Evolutionary conservation across 2,113 vertebrate species (phyloP), one percentile per base, ranked within the genome.

Genomic region (Rhegmatorhina hoffmannsi): DNA sequence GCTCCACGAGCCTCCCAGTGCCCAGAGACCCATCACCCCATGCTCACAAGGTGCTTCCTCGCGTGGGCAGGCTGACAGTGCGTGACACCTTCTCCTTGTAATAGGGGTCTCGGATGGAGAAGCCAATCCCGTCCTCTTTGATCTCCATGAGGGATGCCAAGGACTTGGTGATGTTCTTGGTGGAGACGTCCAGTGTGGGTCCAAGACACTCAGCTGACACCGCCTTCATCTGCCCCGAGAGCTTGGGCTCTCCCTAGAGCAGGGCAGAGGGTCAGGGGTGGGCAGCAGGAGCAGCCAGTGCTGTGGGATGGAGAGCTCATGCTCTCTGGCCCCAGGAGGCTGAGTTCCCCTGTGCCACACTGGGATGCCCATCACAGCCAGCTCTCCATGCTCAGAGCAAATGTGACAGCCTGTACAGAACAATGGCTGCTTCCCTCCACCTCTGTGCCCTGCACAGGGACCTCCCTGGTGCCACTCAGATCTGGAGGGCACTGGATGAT

Each of bases 11-110:
- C 55, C 46, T 25, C 89, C 81, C 87, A 29, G 5, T 7, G 24
- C 89, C 74, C 87, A 21, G 11, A 6, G 7, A 28, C 24, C 66
- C 26, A 25, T 2, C 9, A 1, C 26, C 64, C 69, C 33, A 1
- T 44, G 97, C 99, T 99, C 98, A 99, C 99, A 99, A 99, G 73
- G 99, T 99, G 97, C 98, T 99, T 44, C 99, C 99, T 67, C 98
- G 97, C 2, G 98, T 97, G 50, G 99, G 99, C 76, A 99, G 98
- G 97, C 99, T 99, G 98, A 99, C 97, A 49, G 99, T 99, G 52
- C 98, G 98, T 0, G 99, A 99, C 36, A 98, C 98, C 66, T 98
- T 98, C 87, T 99, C 99, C 89, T 98, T 98, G 97, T 98, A 98
- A 38, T 98, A 98, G 8, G 98, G 87, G 72, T 99, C 99, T 34